Evolutionary conservation across 1,140 invertebrate species (phyloP).

Genomic region (Drosophila azteca): DNA sequence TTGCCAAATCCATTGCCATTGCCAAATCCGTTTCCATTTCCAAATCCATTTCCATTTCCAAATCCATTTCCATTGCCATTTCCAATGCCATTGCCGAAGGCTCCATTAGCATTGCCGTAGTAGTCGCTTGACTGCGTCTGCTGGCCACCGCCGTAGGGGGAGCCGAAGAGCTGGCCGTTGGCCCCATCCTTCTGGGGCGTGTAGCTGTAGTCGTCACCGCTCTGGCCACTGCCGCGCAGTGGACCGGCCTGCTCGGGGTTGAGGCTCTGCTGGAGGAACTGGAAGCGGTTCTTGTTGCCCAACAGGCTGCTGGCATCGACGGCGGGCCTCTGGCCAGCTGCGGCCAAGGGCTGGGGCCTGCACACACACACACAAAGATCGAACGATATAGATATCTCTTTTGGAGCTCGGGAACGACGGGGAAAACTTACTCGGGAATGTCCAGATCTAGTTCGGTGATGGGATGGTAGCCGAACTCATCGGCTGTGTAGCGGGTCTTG

Average conservation of each 20-base stretch:
- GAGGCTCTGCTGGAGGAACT: constrained; percentile 76
- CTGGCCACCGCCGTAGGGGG: constrained; percentile 24
- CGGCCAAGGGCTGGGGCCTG: constrained; percentile 64
- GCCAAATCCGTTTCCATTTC: constrained; percentile 30
- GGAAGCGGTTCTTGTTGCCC: constrained; percentile 79
- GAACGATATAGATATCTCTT: background rate
- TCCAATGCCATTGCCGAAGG: constrained; percentile 31
- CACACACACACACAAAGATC: background rate
- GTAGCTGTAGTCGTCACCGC: constrained; percentile 78
- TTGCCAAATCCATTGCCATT: background rate
- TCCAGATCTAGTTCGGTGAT: constrained; percentile 82
- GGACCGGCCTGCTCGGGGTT: constrained; percentile 61
- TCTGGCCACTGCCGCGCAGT: constrained; percentile 73
- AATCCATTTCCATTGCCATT: constrained; percentile 13
- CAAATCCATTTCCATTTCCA: constrained; percentile 21
- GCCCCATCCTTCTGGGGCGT: constrained; percentile 19
- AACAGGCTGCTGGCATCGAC: constrained; percentile 69
- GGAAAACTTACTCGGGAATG: constrained; percentile 75
- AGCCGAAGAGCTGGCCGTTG: constrained; percentile 28
- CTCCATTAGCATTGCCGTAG: constrained; percentile 10
- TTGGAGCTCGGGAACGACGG: no score
- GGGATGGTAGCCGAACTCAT: constrained; percentile 83
- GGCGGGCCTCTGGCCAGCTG: constrained; percentile 44
- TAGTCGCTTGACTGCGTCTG: background rate
- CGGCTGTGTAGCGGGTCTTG: constrained; percentile 82